Conservation (phyloP, 37 sponge, comb jelly and placozoan genomes). For the Bolinopsis microptera region DNA sequence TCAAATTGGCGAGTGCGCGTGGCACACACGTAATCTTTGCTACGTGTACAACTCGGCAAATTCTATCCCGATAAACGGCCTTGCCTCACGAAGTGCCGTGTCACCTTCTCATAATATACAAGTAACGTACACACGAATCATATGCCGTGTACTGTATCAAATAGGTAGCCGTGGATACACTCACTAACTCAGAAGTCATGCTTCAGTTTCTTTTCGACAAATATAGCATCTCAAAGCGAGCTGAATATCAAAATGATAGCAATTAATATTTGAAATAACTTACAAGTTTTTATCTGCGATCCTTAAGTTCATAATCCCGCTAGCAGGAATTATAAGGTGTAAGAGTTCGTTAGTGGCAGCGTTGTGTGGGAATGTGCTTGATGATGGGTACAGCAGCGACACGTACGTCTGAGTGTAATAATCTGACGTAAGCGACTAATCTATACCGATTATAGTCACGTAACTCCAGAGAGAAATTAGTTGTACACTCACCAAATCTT, state of each 20-base stretch:
- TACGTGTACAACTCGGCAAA: neutral
- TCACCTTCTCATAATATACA: neutral
- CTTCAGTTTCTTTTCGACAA: too few relatives aligned
- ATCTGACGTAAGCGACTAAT: too few relatives aligned
- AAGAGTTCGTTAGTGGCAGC: neutral
- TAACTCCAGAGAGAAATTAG: neutral
- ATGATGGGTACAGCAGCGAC: neutral
- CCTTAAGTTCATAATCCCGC: neutral
- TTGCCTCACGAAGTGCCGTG: neutral
- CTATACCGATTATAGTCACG: neutral
- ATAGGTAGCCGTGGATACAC: too few relatives aligned
- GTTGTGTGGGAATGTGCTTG: neutral
- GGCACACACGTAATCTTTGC: neutral
- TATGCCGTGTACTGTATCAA: too few relatives aligned
- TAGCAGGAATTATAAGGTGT: neutral
- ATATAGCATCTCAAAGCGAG: too few relatives aligned
- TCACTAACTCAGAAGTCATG: too few relatives aligned
- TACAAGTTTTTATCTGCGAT: conserved; percentile 17
- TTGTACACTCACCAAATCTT: neutral
- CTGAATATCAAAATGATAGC: too few relatives aligned
- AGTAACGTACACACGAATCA: too few relatives aligned
- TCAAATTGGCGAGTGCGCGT: neutral
- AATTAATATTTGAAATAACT: neutral
- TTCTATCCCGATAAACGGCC: neutral
- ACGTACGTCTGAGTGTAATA: conserved; percentile 4